Percentiles rank a stretch among this genome's conserved stretches.
Conservation (phyloP, 2,888 invertebrate species). For the Lamellibrachia columna region DNA sequence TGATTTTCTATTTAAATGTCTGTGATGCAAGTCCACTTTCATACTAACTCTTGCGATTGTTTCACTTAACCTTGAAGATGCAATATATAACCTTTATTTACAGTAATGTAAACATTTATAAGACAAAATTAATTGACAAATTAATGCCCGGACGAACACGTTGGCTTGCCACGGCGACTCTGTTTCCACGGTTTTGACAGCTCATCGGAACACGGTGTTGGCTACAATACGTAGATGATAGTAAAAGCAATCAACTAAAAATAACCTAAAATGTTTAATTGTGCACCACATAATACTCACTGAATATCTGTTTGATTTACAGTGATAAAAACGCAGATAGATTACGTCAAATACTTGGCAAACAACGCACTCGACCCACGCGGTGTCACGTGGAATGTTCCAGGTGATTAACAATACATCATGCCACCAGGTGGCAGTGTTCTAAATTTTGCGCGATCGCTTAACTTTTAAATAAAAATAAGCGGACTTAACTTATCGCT, state of each 20-base stretch:
- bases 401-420: not conserved
- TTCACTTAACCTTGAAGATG: not conserved
- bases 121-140: not conserved
- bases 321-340: not conserved
- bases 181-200: not conserved
- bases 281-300: not conserved
- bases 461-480: not conserved
- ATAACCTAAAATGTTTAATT: not conserved
- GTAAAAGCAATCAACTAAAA: not conserved
- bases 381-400: conserved; percentile 16
- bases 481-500: too few relatives aligned
- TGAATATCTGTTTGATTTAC: conserved; percentile 13
- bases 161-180: not conserved
- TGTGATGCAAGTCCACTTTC: too few relatives aligned
- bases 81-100: not conserved
- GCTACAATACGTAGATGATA: not conserved
- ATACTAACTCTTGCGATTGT: not conserved
- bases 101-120: not conserved
- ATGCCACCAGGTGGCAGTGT: not conserved
- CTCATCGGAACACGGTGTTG: not conserved
- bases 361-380: not conserved
- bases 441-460: not conserved
- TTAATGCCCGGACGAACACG: conserved; percentile 5
- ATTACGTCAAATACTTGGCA: not conserved
- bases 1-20: too few relatives aligned